These are phyloP conservation scores for Cynocephalus volans DNA, from an alignment of 2,113 vertebrate species.

Conservation along the genomic window DNA sequence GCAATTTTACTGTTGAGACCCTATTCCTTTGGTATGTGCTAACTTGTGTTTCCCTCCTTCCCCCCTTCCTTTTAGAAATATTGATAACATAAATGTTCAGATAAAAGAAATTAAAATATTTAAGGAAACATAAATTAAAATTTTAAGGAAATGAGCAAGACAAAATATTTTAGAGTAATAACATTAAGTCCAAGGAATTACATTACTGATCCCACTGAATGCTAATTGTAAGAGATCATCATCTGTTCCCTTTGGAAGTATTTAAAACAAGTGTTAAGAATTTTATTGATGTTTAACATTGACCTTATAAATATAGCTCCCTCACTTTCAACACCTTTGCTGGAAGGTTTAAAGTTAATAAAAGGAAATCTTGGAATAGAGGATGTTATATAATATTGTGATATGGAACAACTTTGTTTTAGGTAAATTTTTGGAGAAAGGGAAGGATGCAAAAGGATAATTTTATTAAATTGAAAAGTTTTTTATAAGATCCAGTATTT, in stretches of 20 bases:
- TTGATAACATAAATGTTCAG: slow-evolving; percentile 42
- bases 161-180: neutral
- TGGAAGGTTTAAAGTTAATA: slow-evolving; percentile 60
- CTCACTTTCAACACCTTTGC: slow-evolving; percentile 33
- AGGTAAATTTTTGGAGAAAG: slow-evolving; percentile 15
- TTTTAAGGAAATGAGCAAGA: slow-evolving; percentile 51
- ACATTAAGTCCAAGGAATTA: slow-evolving; percentile 53
- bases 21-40: slow-evolving; percentile 57
- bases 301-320: neutral
- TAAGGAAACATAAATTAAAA: slow-evolving; percentile 67
- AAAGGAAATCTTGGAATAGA: slow-evolving; percentile 63
- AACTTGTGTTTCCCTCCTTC: slow-evolving; percentile 36
- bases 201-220: slow-evolving; percentile 20
- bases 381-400: slow-evolving; percentile 46
- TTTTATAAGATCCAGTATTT: neutral
- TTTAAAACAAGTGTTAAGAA: slow-evolving; percentile 50
- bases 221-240: slow-evolving; percentile 42
- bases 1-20: slow-evolving; percentile 62
- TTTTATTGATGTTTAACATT: slow-evolving; percentile 58
- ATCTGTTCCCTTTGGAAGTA: slow-evolving; percentile 70
- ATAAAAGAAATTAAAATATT: slow-evolving; percentile 54
- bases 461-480: slow-evolving; percentile 26
- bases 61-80: slow-evolving; percentile 31
- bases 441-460: slow-evolving; percentile 3
- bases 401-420: slow-evolving; percentile 53